Evolutionary conservation across 2,113 vertebrate genomes (phyloP).

Genomic region (Verasper variegatus): DNA sequence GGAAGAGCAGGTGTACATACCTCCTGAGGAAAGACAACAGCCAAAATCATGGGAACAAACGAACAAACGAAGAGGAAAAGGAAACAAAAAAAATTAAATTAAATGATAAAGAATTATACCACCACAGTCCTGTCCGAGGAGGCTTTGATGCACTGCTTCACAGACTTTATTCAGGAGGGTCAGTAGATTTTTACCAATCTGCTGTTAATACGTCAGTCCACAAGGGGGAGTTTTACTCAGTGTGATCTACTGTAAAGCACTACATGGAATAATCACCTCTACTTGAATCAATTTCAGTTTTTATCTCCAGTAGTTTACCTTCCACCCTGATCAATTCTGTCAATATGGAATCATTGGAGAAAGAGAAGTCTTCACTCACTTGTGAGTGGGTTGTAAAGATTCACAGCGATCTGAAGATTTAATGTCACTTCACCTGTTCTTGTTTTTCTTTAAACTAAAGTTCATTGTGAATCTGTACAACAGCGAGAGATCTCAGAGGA

Average conservation of each 20-base stretch:
- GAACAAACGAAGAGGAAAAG: slow-evolving; percentile 92
- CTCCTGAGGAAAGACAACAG: slow-evolving; percentile 99
- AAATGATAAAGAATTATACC: slow-evolving; percentile 89
- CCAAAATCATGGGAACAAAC: slow-evolving; percentile 96
- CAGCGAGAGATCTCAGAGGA: slow-evolving; percentile 53
- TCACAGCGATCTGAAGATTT: slow-evolving; percentile 44
- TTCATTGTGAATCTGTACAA: slow-evolving; percentile 73
- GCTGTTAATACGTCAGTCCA: slow-evolving; percentile 40
- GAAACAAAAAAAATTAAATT: slow-evolving; percentile 94
- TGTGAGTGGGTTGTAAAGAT: slow-evolving; percentile 57
- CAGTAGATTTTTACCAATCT: not conserved
- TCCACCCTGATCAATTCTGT: slow-evolving; percentile 53
- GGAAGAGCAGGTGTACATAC: slow-evolving; percentile 92
- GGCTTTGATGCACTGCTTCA: slow-evolving; percentile 72
- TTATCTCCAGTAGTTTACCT: slow-evolving; percentile 36
- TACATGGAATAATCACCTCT: slow-evolving; percentile 52
- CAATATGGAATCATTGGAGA: slow-evolving; percentile 25
- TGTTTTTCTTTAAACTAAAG: not conserved
- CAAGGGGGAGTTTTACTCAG: slow-evolving; percentile 48
- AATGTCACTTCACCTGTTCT: not conserved
- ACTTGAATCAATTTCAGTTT: slow-evolving; percentile 14
- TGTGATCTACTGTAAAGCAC: slow-evolving; percentile 56
- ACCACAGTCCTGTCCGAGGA: slow-evolving; percentile 73
- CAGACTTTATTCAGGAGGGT: slow-evolving; percentile 26
- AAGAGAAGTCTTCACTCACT: slow-evolving; percentile 18